A percentile compares a stretch with the other conserved stretches of the same genome.
Evolutionary conservation across 2,797 vertebrate genomes (phyloP).

Genomic region (Parotocinclus haroldoi): DNA sequence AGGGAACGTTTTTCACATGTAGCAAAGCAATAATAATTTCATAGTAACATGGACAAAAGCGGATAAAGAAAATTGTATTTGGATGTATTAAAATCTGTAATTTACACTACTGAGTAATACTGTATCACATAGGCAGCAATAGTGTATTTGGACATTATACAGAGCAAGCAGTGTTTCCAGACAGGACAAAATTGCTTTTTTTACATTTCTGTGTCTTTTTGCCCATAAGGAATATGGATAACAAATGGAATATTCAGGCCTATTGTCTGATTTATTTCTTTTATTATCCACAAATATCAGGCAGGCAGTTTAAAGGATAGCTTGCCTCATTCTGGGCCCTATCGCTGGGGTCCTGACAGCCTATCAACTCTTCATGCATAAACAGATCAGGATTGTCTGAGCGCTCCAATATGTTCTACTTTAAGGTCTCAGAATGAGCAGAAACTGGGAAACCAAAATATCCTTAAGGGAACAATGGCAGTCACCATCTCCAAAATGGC

Average conservation of each 20-base stretch:
- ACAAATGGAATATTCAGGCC: slow-evolving; percentile 85
- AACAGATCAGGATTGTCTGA: slow-evolving; percentile 71
- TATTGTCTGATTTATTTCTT: slow-evolving; percentile 86
- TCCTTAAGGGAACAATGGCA: slow-evolving; percentile 59
- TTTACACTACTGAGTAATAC: slow-evolving; percentile 63
- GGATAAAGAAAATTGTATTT: slow-evolving; percentile 34
- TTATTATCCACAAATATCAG: slow-evolving; percentile 79
- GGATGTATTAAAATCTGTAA: slow-evolving; percentile 40
- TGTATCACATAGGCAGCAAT: slow-evolving; percentile 62
- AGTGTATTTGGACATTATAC: slow-evolving; percentile 67
- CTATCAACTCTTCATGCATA: slow-evolving; percentile 71
- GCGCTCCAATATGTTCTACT: slow-evolving; percentile 70
- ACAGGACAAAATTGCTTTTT: slow-evolving; percentile 75
- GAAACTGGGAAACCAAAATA: slow-evolving; percentile 57
- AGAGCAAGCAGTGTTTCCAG: slow-evolving; percentile 52
- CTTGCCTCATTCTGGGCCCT: slow-evolving; percentile 66
- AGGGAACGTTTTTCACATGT: background rate
- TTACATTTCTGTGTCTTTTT: slow-evolving; percentile 80
- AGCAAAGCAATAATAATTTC: slow-evolving; percentile 23
- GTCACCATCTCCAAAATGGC: slow-evolving; percentile 52
- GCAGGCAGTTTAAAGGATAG: slow-evolving; percentile 73
- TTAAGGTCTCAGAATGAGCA: slow-evolving; percentile 70
- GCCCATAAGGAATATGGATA: slow-evolving; percentile 85
- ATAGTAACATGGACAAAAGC: slow-evolving; percentile 19
- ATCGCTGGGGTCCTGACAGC: slow-evolving; percentile 72